Percentiles rank a stretch among this genome's conserved stretches.
Evolutionary conservation across 1,140 invertebrate genomes (phyloP).

Genomic region (Pararge aegeria): DNA sequence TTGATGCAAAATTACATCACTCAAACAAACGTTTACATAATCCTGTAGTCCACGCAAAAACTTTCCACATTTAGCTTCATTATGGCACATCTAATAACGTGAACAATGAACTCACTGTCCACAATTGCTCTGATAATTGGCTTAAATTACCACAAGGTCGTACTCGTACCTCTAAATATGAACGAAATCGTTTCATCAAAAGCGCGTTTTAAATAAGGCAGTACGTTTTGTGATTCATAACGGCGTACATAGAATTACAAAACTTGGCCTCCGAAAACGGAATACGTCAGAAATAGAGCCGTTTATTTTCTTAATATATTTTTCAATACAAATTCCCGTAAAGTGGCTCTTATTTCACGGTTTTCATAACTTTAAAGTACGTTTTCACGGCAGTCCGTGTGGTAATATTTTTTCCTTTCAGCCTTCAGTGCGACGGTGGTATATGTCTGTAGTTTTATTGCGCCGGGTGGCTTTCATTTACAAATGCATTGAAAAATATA

Average conservation of each 20-base stretch:
- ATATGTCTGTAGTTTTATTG: too few species aligned
- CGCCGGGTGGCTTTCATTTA: too few species aligned
- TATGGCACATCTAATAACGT: not conserved
- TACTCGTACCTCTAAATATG: conserved; percentile 18
- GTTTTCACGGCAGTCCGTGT: too few species aligned
- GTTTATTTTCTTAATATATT: not conserved
- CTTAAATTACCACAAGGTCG: conserved; percentile 46
- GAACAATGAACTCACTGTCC: conserved; percentile 24
- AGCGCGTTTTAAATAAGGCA: not conserved
- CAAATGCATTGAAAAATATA: too few species aligned
- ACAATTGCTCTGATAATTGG: conserved; percentile 39
- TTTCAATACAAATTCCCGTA: too few species aligned
- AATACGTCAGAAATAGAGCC: conserved; percentile 1
- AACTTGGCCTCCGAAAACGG: conserved; percentile 1
- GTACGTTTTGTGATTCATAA: conserved; percentile 10
- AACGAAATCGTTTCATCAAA: conserved; percentile 12
- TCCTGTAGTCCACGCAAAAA: not conserved
- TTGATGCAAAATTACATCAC: not conserved
- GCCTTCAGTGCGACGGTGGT: too few species aligned
- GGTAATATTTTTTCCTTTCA: too few species aligned
- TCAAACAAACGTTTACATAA: not conserved
- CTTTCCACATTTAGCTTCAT: not conserved
- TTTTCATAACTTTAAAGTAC: too few species aligned
- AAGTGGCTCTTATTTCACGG: too few species aligned
- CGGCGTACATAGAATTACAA: conserved; percentile 3